Conservation (phyloP, 2,888 invertebrate genomes). For the Hololepta plana region DNA sequence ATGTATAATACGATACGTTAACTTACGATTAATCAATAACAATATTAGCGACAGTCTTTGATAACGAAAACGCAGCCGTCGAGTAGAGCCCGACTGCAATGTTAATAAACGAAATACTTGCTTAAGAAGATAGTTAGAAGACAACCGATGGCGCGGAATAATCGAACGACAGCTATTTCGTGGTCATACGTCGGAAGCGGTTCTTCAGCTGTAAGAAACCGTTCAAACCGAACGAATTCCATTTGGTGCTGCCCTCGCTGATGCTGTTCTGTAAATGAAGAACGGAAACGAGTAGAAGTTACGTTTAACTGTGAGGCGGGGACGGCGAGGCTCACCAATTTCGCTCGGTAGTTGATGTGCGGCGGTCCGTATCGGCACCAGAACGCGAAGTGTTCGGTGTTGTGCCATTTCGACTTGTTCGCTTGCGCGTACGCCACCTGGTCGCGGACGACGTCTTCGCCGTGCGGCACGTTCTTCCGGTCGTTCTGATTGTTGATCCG, state of each 20-base stretch:
- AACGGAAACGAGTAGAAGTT: background rate
- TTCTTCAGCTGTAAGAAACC: conserved; percentile 39
- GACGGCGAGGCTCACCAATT: conserved; percentile 36
- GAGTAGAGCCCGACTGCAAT: no score
- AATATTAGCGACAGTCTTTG: no score
- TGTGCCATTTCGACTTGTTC: conserved; percentile 46
- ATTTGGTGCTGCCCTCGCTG: conserved; percentile 33
- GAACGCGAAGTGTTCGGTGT: conserved; percentile 47
- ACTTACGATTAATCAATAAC: no score
- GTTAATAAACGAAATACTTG: no score
- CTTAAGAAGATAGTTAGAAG: no score
- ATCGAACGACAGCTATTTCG: no score
- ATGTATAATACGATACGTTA: no score
- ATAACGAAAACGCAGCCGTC: no score
- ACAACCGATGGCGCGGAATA: no score
- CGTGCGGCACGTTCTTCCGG: conserved; percentile 47
- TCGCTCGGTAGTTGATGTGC: conserved; percentile 28
- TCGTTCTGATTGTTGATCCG: conserved; percentile 57
- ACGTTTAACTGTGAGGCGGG: background rate
- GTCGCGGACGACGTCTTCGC: conserved; percentile 46
- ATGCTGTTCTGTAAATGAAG: conserved; percentile 38
- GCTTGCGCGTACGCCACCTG: conserved; percentile 41
- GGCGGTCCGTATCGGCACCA: conserved; percentile 48
- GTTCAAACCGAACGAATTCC: conserved; percentile 53
- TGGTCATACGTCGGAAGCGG: conserved; percentile 9